Percentiles rank a stretch among this genome's conserved stretches.
Conservation (phyloP, 2,888 invertebrate genomes). For the Steinernema carpocapsae region DNA sequence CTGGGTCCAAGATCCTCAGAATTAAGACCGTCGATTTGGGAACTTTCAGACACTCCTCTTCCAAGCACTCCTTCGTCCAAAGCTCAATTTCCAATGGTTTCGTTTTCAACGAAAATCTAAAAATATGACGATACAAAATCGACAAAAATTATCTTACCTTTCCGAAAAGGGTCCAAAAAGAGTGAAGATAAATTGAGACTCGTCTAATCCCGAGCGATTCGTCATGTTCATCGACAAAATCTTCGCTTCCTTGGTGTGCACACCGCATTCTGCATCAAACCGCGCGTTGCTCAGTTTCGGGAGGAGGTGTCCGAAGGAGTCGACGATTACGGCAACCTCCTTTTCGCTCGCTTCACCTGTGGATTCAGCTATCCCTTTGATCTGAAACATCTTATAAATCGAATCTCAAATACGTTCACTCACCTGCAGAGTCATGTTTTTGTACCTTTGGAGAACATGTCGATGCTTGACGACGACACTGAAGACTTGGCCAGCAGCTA, state of each 20-base stretch:
- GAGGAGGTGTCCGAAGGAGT: background rate
- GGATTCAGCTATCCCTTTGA: background rate
- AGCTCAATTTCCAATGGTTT: background rate
- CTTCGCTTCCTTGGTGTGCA: background rate
- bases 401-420: background rate
- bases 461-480: slow-evolving; percentile 11
- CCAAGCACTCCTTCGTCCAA: slow-evolving; percentile 2
- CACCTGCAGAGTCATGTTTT: slow-evolving; percentile 20
- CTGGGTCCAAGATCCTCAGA: background rate
- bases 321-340: background rate
- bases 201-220: background rate
- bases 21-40: background rate
- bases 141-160: background rate
- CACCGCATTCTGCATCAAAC: background rate
- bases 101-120: slow-evolving; percentile 7
- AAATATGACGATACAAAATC: too few relatives aligned
- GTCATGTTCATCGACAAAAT: background rate
- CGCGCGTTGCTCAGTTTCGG: background rate
- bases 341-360: background rate
- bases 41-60: background rate
- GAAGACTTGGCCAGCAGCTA: slow-evolving; percentile 1
- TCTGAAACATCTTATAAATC: background rate
- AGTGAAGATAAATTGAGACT: background rate
- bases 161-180: slow-evolving; percentile 23
- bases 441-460: slow-evolving; percentile 12